Conservation (phyloP, 2,113 vertebrate genomes). For the Percopsis transmontana region DNA sequence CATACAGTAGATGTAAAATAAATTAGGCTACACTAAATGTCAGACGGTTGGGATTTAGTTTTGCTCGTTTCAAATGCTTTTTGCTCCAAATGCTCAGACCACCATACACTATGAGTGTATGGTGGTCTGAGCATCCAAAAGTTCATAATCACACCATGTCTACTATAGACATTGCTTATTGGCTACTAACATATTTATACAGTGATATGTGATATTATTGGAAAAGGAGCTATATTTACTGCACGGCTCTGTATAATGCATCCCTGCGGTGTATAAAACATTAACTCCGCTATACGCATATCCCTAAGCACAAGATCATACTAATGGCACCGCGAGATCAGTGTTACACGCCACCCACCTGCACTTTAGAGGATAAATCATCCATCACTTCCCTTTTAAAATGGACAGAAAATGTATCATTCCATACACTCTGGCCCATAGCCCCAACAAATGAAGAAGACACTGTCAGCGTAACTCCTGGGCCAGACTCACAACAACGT, state of each 20-base stretch:
- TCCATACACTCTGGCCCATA: constrained; percentile 52
- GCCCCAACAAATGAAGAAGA: constrained; percentile 72
- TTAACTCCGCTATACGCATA: constrained; percentile 40
- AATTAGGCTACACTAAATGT: no score
- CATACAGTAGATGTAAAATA: no score
- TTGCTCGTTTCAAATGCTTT: no score
- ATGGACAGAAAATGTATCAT: constrained; percentile 62
- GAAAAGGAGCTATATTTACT: constrained; percentile 53
- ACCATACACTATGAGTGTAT: no score
- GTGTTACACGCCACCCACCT: constrained; percentile 56
- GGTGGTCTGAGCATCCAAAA: no score
- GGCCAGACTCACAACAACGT: constrained; percentile 80
- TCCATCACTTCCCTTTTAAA: constrained; percentile 59
- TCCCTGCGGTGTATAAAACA: constrained; percentile 48
- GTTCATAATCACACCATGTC: no score
- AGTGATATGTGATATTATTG: constrained; percentile 35
- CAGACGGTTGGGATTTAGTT: no score
- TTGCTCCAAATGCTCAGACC: no score
- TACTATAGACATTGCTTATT: constrained; percentile 15
- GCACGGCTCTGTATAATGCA: constrained; percentile 44
- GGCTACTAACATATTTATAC: constrained; percentile 18
- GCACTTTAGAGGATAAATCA: constrained; percentile 62
- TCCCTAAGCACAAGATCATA: constrained; percentile 52
- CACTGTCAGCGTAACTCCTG: constrained; percentile 70
- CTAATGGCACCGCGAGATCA: constrained; percentile 56